Base-by-base conservation (phyloP, 2,888 invertebrate species). In the Vandiemenella viatica region DNA sequence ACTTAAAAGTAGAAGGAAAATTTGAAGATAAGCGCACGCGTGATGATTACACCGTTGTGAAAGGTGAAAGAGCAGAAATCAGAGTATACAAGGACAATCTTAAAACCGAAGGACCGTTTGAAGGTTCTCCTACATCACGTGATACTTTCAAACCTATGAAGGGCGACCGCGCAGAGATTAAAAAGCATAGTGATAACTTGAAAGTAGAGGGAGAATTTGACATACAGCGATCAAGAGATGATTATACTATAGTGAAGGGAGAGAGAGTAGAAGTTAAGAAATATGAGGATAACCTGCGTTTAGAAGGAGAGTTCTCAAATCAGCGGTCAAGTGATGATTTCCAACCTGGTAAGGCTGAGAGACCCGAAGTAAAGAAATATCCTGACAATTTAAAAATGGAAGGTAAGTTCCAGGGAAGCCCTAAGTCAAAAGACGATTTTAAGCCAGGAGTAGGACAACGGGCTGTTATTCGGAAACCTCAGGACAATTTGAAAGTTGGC, bases 241-340 rank as follows among this genome's bases (percentile, higher is more conserved):
- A 79, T 59, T 77, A 71, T 59, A 74, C 64, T 53, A 65, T 69
- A 20, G 69, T 68, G 1, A 43, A 46, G 48, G 45, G 22, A 37
- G 23, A 44, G 21, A 37, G 50, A 37, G 48, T 44, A 7, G 76
- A 79, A 63, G 75, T 80, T 17, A 70, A 76, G 52, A 72, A 74
- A 51, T 76, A 71, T 41, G 73, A 74, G 54, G 79, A 83, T 61
- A 82, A 83, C 60, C 71, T 82, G 15, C 73, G 72, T 32, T 69
- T 74, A 46, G 74, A 76, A 68, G 77, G 80, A 58, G 74, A 77
- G 63, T 82, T 82, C 56, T 75, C 69, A 62, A 78, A 79, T 16
- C 54, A 50, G 8, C 37, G 20, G 23, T 37, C 43, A 41, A 23
- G 75, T n/a, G 46, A 46, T 18, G 51, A 51, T 23, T 53, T 46